Conservation (phyloP, 2,888 invertebrate genomes). For the Cheilosia urbana region DNA sequence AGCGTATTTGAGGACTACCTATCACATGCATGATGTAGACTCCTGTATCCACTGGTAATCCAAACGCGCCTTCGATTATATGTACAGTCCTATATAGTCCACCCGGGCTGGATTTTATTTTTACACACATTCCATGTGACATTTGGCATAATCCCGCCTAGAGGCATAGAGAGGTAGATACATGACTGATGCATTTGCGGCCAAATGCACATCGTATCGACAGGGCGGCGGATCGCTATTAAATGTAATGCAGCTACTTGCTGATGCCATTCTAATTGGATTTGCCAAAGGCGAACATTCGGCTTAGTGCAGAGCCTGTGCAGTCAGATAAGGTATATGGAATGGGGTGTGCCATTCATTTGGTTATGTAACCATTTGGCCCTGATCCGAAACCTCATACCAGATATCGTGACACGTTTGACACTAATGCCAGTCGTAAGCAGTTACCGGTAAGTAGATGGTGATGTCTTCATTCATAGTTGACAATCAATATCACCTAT, state of each 20-base stretch:
- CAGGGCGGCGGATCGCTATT: not conserved
- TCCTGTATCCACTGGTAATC: too few relatives aligned
- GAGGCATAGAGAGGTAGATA: too few relatives aligned
- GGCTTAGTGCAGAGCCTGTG: slow-evolving; percentile 1
- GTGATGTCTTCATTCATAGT: not conserved
- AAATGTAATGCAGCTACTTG: not conserved
- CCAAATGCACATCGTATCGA: not conserved
- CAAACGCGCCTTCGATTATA: not conserved
- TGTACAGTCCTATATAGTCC: not conserved
- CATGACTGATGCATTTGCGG: not conserved
- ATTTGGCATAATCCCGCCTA: too few relatives aligned
- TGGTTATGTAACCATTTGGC: not conserved
- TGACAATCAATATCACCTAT: not conserved
- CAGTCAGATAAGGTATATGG: not conserved
- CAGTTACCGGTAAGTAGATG: not conserved
- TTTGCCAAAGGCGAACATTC: not conserved
- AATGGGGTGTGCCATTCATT: not conserved
- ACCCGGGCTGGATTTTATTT: not conserved
- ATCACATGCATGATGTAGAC: too few relatives aligned
- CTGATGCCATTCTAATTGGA: not conserved
- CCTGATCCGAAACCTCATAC: not conserved
- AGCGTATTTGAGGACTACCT: too few relatives aligned
- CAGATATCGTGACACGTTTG: not conserved
- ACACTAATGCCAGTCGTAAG: not conserved
- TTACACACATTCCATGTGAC: too few relatives aligned